phyloP scores from a whole-genome alignment of 2,888 invertebrate genomes.

The Lycocerus yunnanus region DNA sequence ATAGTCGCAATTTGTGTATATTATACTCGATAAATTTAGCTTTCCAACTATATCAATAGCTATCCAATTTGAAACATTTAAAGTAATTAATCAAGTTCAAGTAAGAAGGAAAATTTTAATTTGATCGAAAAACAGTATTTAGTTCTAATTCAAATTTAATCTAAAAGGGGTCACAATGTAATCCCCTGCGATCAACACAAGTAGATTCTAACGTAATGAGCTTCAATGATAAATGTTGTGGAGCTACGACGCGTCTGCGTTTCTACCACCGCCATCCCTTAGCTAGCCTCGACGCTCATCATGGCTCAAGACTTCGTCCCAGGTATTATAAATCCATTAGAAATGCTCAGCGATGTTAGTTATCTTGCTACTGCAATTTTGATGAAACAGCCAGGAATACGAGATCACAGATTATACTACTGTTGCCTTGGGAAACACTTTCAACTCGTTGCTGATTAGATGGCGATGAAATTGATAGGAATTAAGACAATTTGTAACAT shows the following conservation, averaged over 20 bases:
- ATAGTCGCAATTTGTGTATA: conserved; percentile 9
- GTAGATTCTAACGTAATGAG: conserved; percentile 59
- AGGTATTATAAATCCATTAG: conserved; percentile 52
- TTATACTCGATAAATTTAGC: conserved; percentile 2
- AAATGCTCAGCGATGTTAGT: conserved; percentile 47
- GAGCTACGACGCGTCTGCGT: conserved; percentile 56
- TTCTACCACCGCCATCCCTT: conserved; percentile 50
- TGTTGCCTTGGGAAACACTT: conserved; percentile 50
- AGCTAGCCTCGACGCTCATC: conserved; percentile 40
- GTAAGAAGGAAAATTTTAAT: conserved; percentile 5
- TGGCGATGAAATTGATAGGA: conserved; percentile 24
- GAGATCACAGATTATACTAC: conserved; percentile 50
- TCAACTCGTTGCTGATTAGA: conserved; percentile 29
- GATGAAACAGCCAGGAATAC: conserved; percentile 43
- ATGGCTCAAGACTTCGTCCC: conserved; percentile 39
- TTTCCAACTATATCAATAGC: neutral
- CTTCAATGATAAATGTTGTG: conserved; percentile 58
- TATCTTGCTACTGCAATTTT: conserved; percentile 47
- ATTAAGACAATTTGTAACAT: conserved; percentile 26
- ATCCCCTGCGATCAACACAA: conserved; percentile 35
- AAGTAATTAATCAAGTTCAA: neutral
- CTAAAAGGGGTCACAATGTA: conserved; percentile 29
- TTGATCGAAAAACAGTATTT: conserved; percentile 9
- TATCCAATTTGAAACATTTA: neutral
- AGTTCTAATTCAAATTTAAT: conserved; percentile 22